These are phyloP conservation scores for Antheraea mylitta DNA, from an alignment of 1,140 invertebrate species.

Conservation along the genomic window DNA sequence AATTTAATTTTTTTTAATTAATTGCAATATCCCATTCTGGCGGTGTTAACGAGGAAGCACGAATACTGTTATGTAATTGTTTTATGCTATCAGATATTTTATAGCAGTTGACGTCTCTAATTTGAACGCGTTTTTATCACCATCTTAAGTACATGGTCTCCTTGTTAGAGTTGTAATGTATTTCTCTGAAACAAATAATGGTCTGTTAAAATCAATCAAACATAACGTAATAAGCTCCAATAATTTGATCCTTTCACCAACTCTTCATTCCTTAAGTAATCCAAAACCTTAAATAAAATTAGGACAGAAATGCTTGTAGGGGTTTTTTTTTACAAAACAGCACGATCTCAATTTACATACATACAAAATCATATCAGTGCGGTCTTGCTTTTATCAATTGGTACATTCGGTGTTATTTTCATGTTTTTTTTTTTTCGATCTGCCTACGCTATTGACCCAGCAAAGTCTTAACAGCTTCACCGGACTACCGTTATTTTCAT, in stretches of 20 bases:
- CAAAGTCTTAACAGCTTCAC: no score
- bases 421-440: no score
- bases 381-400: constrained; percentile 28
- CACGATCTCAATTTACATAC: constrained; percentile 25
- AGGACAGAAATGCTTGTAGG: constrained; percentile 26
- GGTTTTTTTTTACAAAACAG: constrained; percentile 11
- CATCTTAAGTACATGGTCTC: constrained; percentile 62
- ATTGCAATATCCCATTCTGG: constrained; percentile 65
- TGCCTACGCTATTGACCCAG: no score
- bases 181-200: constrained; percentile 66
- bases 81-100: constrained; percentile 29
- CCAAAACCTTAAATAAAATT: background rate
- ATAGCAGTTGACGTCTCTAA: constrained; percentile 37
- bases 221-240: background rate
- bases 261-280: background rate
- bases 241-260: background rate
- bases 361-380: constrained; percentile 10
- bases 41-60: constrained; percentile 65
- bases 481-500: no score
- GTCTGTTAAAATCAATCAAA: background rate
- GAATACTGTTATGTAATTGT: constrained; percentile 67
- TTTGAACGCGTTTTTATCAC: constrained; percentile 36
- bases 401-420: background rate
- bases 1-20: constrained; percentile 14
- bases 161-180: constrained; percentile 61